Evolutionary conservation across 2,888 invertebrate species (phyloP).

Genomic region (Campaea margaritaria): DNA sequence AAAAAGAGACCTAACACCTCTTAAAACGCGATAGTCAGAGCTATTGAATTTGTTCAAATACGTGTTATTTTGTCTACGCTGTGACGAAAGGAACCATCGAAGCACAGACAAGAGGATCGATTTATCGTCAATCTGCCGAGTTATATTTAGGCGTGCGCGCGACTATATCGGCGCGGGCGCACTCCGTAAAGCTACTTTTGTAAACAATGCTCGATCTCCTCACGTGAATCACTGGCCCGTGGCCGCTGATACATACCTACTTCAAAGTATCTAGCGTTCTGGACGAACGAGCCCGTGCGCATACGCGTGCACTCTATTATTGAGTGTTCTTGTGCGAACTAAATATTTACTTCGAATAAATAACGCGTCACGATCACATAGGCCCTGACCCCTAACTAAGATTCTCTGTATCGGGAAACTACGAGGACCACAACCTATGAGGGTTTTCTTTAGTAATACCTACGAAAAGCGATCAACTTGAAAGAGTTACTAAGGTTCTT

Average conservation of each 20-base stretch:
- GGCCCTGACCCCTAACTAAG: too few species aligned
- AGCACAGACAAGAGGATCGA: constrained; percentile 27
- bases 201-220: constrained; percentile 44
- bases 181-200: constrained; percentile 37
- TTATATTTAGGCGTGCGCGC: constrained; percentile 52
- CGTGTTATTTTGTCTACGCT: too few species aligned
- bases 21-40: too few species aligned
- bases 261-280: constrained; percentile 31
- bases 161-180: constrained; percentile 41
- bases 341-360: constrained; percentile 24
- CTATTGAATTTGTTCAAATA: too few species aligned
- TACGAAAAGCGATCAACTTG: not conserved
- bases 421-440: too few species aligned
- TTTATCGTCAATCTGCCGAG: constrained; percentile 46
- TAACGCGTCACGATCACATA: too few species aligned
- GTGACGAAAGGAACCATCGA: not conserved
- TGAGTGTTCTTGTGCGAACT: constrained; percentile 16
- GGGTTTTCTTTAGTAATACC: constrained; percentile 2
- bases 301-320: constrained; percentile 29
- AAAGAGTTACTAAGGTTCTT: not conserved
- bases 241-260: constrained; percentile 22
- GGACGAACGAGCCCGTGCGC: constrained; percentile 31
- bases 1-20: too few species aligned
- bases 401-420: too few species aligned
- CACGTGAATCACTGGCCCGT: constrained; percentile 43